These are phyloP conservation scores for Asobara japonica DNA, from an alignment of 1,140 invertebrate genomes.

Conservation along the genomic window DNA sequence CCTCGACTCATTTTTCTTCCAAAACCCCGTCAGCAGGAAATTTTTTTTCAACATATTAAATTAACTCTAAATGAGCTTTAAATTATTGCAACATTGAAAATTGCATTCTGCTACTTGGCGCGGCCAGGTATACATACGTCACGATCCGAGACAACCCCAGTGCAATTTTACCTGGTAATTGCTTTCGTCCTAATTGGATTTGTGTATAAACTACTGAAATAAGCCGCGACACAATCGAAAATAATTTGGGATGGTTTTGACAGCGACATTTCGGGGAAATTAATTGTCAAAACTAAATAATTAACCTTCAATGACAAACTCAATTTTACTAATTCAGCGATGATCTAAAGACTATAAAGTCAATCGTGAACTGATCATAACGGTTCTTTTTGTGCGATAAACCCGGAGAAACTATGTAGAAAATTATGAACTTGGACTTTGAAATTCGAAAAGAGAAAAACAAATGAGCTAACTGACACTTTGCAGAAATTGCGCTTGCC, in stretches of 20 bases:
- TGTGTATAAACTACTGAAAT: constrained; percentile 76
- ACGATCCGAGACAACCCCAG: too few species aligned
- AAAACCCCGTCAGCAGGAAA: too few species aligned
- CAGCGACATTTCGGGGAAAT: constrained; percentile 69
- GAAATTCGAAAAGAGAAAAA: not conserved
- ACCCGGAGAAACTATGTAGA: not conserved
- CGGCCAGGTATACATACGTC: not conserved
- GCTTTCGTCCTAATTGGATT: constrained; percentile 78
- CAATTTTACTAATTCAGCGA: too few species aligned
- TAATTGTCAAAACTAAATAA: not conserved
- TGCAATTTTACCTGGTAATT: constrained; percentile 77
- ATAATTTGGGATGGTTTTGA: constrained; percentile 71
- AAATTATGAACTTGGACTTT: not conserved
- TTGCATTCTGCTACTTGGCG: not conserved
- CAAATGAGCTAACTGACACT: too few species aligned
- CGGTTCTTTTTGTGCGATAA: not conserved
- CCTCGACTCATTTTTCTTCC: too few species aligned
- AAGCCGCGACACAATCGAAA: constrained; percentile 71
- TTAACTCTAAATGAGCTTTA: too few species aligned
- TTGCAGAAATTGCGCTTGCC: too few species aligned
- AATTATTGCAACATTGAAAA: not conserved
- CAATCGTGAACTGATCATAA: not conserved
- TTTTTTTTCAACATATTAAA: too few species aligned
- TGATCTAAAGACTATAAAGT: too few species aligned
- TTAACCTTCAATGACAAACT: not conserved